phyloP scores from a whole-genome alignment of 2,113 vertebrate species.

The Dryoscopus gambensis region DNA sequence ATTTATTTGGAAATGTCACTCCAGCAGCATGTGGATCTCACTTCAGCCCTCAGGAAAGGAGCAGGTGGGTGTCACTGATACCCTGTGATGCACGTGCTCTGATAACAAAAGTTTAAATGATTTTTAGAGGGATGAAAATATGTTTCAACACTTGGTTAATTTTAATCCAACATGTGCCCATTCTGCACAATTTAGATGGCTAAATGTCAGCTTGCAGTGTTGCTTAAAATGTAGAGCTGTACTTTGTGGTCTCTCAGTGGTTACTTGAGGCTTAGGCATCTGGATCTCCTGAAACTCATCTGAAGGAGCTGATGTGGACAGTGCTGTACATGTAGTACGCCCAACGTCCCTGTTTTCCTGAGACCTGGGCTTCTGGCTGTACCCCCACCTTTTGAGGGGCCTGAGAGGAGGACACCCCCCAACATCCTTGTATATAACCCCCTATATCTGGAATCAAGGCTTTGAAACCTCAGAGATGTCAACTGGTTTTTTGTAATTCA shows the following conservation, averaged over 20 bases:
- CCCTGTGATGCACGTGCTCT: background rate
- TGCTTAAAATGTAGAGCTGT: background rate
- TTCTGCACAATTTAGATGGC: background rate
- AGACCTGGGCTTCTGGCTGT: background rate
- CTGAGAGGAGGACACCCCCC: background rate
- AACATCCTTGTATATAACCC: background rate
- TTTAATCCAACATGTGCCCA: background rate
- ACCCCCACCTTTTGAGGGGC: background rate
- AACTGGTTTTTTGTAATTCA: background rate
- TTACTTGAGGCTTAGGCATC: background rate
- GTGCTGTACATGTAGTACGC: background rate
- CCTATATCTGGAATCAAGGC: background rate
- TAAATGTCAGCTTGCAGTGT: background rate
- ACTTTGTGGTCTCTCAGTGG: background rate
- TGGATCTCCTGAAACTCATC: background rate
- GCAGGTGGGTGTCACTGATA: background rate
- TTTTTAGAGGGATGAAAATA: background rate
- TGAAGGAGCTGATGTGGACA: background rate
- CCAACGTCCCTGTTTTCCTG: fast-evolving
- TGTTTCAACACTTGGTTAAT: background rate
- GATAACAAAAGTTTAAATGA: background rate
- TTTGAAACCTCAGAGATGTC: background rate
- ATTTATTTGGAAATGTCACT: background rate
- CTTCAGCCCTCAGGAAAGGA: background rate
- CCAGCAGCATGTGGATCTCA: background rate